Base-by-base conservation (phyloP, 2,797 vertebrate species). In the Microtus obscurus region DNA sequence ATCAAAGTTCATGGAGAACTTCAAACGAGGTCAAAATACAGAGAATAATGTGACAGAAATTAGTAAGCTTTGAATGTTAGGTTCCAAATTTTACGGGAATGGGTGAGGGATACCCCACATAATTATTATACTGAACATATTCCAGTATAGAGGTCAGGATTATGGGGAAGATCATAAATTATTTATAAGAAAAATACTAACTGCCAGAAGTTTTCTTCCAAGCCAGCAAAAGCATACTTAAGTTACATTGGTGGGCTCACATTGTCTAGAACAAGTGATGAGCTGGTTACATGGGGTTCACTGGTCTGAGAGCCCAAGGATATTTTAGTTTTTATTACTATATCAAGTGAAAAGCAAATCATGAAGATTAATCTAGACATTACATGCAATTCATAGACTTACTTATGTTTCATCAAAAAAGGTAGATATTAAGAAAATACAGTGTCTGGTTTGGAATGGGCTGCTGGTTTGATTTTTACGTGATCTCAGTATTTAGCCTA, bases 181-280 rank as follows among this genome's bases (percentile, higher is more conserved):
- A 92, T 92, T 94, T 94, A 92, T 82, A 94, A 92, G 82, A 45
- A 78, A 97, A 96, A 93, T 43, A 92, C 12, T 87, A 96, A 88
- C n/a, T 87, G 87, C 37, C 63, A 92, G 88, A 31, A 71, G 29
- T 69, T 96, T 87, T 63, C 77, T 87, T 83, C n/a, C 51, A 88
- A 94, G 94, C 73, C 40, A 92, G 13, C 34, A 37, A 93, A 83
- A 61, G 23, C 21, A 51, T 4, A 53, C 59, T 78, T 61, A 80
- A 48, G 37, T 51, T 90, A 17, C 21, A n/a, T 81, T 85, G 82
- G 90, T 59, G 85, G 59, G 89, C 78, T 82, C 73, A 77, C 3
- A 8, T 11, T 53, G 67, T 86, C 69, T 94, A 93, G 77, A 89
- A 89, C 21, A 80, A 93, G 77, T 19, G 10, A 67, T 19, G 61